A percentile compares a stretch with the other conserved stretches of the same genome.
phyloP scores from a whole-genome alignment of 2,888 invertebrate genomes.

The Lasioglossum morio region DNA sequence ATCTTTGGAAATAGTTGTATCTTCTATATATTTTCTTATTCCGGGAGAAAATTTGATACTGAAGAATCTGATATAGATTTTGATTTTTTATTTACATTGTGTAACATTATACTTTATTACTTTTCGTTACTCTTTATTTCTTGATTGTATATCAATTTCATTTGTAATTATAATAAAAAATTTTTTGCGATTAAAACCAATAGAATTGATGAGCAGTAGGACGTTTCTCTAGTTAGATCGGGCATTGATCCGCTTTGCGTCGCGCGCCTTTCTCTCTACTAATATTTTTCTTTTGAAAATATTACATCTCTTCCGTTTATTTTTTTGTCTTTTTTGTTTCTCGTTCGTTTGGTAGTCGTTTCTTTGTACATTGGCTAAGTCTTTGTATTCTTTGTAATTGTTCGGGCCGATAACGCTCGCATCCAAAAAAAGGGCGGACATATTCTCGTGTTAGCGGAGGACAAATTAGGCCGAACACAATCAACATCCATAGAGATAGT shows the following conservation, averaged over 20 bases:
- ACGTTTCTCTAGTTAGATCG: too few species aligned
- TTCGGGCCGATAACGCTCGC: slow-evolving; percentile 11
- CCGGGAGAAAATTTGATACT: too few species aligned
- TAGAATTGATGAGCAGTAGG: too few species aligned
- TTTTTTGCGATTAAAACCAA: too few species aligned
- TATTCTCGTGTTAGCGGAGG: slow-evolving; percentile 39
- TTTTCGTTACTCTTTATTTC: too few species aligned
- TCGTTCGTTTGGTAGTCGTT: neutral
- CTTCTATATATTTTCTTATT: too few species aligned
- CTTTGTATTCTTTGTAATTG: slow-evolving; percentile 27
- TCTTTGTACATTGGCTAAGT: slow-evolving; percentile 50
- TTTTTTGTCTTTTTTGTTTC: neutral
- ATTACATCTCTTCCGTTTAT: slow-evolving; percentile 18
- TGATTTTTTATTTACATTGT: too few species aligned
- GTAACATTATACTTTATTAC: too few species aligned
- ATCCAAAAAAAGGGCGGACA: slow-evolving; percentile 23
- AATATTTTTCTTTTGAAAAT: slow-evolving; percentile 32
- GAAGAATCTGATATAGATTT: too few species aligned
- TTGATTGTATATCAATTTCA: too few species aligned
- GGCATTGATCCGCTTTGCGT: neutral
- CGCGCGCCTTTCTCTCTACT: neutral
- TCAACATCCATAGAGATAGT: slow-evolving; percentile 58
- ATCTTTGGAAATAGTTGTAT: too few species aligned
- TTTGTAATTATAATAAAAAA: too few species aligned
- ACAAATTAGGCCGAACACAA: slow-evolving; percentile 60